Percentiles rank a stretch among this genome's conserved stretches.
Conservation (phyloP, 2,888 invertebrate species). For the Drosophila silvestris region DNA sequence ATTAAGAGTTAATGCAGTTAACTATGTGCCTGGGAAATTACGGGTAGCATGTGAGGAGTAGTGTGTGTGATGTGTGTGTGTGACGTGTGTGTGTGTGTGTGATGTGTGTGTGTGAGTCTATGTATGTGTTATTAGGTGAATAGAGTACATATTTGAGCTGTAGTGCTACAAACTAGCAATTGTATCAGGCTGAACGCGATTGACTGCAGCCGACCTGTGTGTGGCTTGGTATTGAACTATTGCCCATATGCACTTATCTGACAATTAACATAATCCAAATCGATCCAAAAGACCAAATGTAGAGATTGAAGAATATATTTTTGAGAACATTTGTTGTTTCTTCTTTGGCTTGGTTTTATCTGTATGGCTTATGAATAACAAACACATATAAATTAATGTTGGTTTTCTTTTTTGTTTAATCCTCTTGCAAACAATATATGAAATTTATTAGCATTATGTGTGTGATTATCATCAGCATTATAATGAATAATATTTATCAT, state of each 20-base stretch:
- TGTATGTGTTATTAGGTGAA: not conserved
- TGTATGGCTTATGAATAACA: conserved; percentile 63
- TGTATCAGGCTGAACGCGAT: not conserved
- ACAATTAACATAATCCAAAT: not conserved
- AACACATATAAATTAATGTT: conserved; percentile 77
- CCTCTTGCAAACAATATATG: conserved; percentile 78
- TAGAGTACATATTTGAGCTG: not conserved
- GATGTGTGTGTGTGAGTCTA: conserved; percentile 1
- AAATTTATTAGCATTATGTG: conserved; percentile 52
- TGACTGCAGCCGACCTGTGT: not conserved
- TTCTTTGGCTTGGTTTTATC: not conserved
- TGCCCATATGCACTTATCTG: not conserved
- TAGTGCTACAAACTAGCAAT: not conserved
- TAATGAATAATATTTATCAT: conserved; percentile 14
- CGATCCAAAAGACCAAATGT: not conserved
- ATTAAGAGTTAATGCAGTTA: conserved; percentile 3
- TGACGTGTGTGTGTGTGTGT: not conserved
- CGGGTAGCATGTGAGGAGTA: not conserved
- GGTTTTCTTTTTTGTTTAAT: conserved; percentile 73
- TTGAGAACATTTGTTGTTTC: not conserved
- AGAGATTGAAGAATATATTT: not conserved
- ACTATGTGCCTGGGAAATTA: not conserved
- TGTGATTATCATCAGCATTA: conserved; percentile 33
- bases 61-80: not conserved
- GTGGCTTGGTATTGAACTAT: not conserved